Base-by-base conservation (phyloP, 1,140 invertebrate species). In the Colletes gigas region DNA sequence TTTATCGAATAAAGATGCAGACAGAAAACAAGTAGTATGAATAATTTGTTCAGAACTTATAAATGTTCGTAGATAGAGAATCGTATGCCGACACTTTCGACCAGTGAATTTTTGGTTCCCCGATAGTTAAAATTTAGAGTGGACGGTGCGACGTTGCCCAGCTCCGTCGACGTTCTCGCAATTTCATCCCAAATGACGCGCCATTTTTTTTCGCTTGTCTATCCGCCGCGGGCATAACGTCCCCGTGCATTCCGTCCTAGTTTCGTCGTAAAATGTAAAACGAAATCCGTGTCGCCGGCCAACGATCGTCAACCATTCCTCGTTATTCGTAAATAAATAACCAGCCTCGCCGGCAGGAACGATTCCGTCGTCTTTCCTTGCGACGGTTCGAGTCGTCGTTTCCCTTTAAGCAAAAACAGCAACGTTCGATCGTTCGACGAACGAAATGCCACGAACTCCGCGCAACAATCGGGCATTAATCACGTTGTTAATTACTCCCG, bases 211-310 rank as follows among this genome's bases (percentile, higher is more conserved):
- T 62, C 5, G 44, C 15, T 14, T 50, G 12, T 52, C 67, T 21
- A 21, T 17, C 76, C 47, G 66, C 44, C 17, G 14, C 21, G 17
- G 67, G 44, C 66, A 41, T 71, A 70, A 62, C 67, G 76, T 44
- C 30, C 68, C 30, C 57, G 52, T 78, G 52, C 2, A 67, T 52
- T 17, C 65, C 10, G 65, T 21, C 41, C 17, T 12, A 47, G 44
- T 71, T 70, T 62, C 50, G 44, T 65, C 76, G 41, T 78, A 78
- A 78, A 78, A 78, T 57, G 67, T 78, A 71, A 78, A 78, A 78
- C 67, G 76, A 62, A 78, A 71, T 71, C 47, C 76, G 47, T 78
- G 76, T 78, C 15, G 47, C 44, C 19, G 75, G 68, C 69, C 52
- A 55, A 15, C 7, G 69, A 78, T 65, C 77, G 60, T 65, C 77